Conservation (phyloP, 2,888 invertebrate species). For the Melieria crassipennis region DNA sequence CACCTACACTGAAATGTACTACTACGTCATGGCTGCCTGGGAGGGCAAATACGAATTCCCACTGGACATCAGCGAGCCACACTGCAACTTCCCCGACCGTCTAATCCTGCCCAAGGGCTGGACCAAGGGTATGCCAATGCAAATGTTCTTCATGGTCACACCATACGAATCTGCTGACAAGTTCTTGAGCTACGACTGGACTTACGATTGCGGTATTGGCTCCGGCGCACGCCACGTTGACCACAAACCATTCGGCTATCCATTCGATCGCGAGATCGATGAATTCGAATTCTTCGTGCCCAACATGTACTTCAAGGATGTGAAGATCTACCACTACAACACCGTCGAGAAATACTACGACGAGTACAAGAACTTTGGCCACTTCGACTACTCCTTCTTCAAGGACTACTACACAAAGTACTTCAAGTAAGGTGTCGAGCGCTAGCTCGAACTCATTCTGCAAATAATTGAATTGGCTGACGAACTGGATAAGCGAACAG, state of each 20-base stretch:
- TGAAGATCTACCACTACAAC: constrained; percentile 53
- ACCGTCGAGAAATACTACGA: constrained; percentile 44
- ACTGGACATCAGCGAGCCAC: constrained; percentile 65
- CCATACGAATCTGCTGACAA: constrained; percentile 62
- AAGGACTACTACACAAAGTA: constrained; percentile 40
- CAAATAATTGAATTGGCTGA: not conserved
- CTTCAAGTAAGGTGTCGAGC: not conserved
- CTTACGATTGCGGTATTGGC: constrained; percentile 67
- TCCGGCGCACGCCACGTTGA: constrained; percentile 69
- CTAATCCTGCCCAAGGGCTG: constrained; percentile 73
- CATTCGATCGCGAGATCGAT: constrained; percentile 75
- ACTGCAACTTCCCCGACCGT: constrained; percentile 71
- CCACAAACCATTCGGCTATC: constrained; percentile 74
- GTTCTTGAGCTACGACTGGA: constrained; percentile 64
- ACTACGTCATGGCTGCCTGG: constrained; percentile 65
- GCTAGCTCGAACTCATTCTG: not conserved
- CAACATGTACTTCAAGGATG: constrained; percentile 72
- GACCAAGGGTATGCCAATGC: constrained; percentile 71
- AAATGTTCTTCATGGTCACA: constrained; percentile 70
- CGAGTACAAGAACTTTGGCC: constrained; percentile 52
- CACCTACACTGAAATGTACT: constrained; percentile 63
- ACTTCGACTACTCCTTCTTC: constrained; percentile 53
- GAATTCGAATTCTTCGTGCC: constrained; percentile 69
- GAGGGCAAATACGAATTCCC: constrained; percentile 65
- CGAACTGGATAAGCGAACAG: not conserved